Conservation (phyloP, 2,888 invertebrate genomes). For the Pinctada fucata region DNA sequence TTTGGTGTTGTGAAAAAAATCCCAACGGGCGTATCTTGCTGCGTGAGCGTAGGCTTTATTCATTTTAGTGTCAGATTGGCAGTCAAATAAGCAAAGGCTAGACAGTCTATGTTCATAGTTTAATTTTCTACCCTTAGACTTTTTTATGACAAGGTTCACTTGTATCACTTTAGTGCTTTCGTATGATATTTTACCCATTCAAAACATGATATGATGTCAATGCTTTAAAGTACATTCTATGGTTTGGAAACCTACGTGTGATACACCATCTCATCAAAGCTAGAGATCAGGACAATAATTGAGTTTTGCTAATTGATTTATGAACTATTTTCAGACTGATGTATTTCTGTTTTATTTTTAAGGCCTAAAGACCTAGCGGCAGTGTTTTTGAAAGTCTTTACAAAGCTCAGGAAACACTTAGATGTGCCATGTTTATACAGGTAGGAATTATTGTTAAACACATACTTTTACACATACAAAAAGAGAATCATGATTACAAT, state of each 20-base stretch:
- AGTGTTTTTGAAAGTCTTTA: slow-evolving; percentile 68
- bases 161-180: neutral
- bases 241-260: neutral
- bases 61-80: too few species aligned
- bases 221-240: neutral
- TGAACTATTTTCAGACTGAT: neutral
- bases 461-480: too few species aligned
- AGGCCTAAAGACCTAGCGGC: slow-evolving; percentile 72
- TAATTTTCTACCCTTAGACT: too few species aligned
- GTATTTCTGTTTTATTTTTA: slow-evolving; percentile 37
- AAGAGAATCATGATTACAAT: too few species aligned
- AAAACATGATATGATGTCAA: neutral
- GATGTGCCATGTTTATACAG: slow-evolving; percentile 71
- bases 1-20: too few species aligned
- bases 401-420: slow-evolving; percentile 79
- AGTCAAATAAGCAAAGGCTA: too few species aligned
- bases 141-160: neutral
- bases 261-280: neutral
- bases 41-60: too few species aligned
- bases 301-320: too few species aligned
- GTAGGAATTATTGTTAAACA: slow-evolving; percentile 45
- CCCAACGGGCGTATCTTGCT: too few species aligned
- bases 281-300: too few species aligned
- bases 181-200: too few species aligned
- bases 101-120: too few species aligned